Evolutionary conservation across 2,113 vertebrate species (phyloP).

Genomic region (Rostratula benghalensis): DNA sequence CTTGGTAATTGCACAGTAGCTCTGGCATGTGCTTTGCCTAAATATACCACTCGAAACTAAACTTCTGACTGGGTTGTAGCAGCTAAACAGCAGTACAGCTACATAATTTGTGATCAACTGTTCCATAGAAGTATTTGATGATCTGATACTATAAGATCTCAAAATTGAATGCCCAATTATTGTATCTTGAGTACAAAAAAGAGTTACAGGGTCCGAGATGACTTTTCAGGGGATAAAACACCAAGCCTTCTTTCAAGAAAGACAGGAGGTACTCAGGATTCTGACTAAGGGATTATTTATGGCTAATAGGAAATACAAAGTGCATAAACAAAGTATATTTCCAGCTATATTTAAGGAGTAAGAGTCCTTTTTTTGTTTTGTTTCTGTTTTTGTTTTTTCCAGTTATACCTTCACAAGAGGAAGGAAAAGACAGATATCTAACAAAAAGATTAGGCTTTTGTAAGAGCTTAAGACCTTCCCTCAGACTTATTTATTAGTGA

Average conservation of each 20-base stretch:
- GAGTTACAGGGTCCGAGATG: background rate
- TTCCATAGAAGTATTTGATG: background rate
- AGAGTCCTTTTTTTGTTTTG: background rate
- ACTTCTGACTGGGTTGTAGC: background rate
- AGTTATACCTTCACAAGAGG: background rate
- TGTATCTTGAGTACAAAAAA: background rate
- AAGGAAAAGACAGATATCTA: background rate
- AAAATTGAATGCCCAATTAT: background rate
- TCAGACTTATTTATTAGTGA: background rate
- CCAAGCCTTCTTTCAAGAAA: background rate
- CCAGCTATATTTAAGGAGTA: background rate
- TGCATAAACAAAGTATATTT: background rate
- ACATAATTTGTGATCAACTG: background rate
- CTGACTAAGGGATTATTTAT: background rate
- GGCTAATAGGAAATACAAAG: background rate
- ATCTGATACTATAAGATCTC: background rate
- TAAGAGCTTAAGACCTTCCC: background rate
- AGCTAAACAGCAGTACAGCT: background rate
- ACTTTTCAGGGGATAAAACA: background rate
- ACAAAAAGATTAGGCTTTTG: background rate
- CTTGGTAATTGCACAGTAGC: background rate
- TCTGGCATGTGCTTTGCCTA: background rate
- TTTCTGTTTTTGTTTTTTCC: background rate
- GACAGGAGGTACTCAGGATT: rapidly evolving
- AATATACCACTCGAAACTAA: background rate